Evolutionary conservation across 2,888 invertebrate species (phyloP).

Genomic region (Ischnura elegans): DNA sequence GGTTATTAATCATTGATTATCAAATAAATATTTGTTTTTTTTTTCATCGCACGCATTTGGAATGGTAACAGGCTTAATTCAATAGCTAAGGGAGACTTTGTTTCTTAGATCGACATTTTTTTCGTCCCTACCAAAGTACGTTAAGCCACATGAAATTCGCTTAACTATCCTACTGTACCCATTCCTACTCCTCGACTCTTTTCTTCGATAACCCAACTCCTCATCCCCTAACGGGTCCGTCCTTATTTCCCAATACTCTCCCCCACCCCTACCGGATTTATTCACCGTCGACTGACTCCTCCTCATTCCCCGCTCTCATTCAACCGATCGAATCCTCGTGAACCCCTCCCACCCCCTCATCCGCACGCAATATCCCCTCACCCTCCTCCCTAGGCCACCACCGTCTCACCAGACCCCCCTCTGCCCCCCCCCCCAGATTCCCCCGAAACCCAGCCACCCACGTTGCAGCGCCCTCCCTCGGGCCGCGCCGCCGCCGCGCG

Average conservation of each 20-base stretch:
- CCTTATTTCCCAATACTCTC: slow-evolving; percentile 19
- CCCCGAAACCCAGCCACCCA: slow-evolving; percentile 62
- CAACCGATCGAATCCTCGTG: slow-evolving; percentile 12
- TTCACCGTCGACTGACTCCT: slow-evolving; percentile 32
- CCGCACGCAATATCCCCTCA: not conserved
- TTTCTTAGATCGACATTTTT: not conserved
- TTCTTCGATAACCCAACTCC: not conserved
- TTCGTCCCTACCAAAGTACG: not conserved
- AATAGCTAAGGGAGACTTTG: not conserved
- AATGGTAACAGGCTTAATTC: too few relatives aligned
- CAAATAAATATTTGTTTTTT: too few relatives aligned
- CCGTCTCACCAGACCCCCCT: too few relatives aligned
- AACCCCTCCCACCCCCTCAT: not conserved
- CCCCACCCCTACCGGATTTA: not conserved
- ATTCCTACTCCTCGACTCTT: not conserved
- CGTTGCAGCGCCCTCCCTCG: slow-evolving; percentile 56
- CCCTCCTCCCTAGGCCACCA: slow-evolving; percentile 7
- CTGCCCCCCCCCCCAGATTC: not conserved
- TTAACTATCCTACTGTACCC: not conserved
- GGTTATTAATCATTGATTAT: too few relatives aligned
- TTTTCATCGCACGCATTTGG: too few relatives aligned
- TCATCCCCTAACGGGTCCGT: not conserved
- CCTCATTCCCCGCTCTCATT: not conserved
- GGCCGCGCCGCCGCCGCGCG: slow-evolving; percentile 48
- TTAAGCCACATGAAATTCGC: not conserved